Evolutionary conservation across 2,888 invertebrate species (phyloP), one percentile per base, ranked within the genome.

Genomic region (Acleris cristana): DNA sequence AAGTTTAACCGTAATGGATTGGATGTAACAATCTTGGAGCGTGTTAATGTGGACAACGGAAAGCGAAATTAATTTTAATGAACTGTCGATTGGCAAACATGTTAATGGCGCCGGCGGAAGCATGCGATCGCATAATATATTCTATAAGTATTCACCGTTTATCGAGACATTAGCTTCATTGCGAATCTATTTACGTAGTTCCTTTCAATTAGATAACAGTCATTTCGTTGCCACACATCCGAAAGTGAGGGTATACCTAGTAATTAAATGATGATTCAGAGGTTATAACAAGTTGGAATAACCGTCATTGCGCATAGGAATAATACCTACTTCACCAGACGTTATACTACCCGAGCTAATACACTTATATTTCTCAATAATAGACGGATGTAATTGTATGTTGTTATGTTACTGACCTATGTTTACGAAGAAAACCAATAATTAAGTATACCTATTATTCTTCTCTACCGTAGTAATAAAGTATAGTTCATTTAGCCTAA

Each of bases 21-120:
- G 19, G 10, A 45, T 5, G 21, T 34, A 14, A 0, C 5, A 34
- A 30, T 23, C 2, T 52, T 40, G 1, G 19, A 56, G 16, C 19
- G 19, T 5, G 14, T 51, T 30, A 30, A 18, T 60, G 12, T 7
- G 62, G 51, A 21, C 69, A 58, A 64, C 64, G 63, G 70, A 72
- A 65, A 74, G 72, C 67, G 45, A 76, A 75, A 71, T 70, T 73
- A 70, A 60, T 65, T 62, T 70, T 72, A 79, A 76, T 73, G 76
- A 71, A 49, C 63, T 73, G 75, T 64, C 74, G 73, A 81, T 81
- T 79, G 72, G 70, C 76, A 75, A 77, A 77, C 70, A 74, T 70
- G 74, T 70, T 76, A 74, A 78, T 73, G 71, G 75, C 65, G 72
- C 74, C 69, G 71, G 48, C 70, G 77, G 81, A 81, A 84, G 82